phyloP scores from a whole-genome alignment of 92 coral and sea anemone species.

The Phenganax subtilis region DNA sequence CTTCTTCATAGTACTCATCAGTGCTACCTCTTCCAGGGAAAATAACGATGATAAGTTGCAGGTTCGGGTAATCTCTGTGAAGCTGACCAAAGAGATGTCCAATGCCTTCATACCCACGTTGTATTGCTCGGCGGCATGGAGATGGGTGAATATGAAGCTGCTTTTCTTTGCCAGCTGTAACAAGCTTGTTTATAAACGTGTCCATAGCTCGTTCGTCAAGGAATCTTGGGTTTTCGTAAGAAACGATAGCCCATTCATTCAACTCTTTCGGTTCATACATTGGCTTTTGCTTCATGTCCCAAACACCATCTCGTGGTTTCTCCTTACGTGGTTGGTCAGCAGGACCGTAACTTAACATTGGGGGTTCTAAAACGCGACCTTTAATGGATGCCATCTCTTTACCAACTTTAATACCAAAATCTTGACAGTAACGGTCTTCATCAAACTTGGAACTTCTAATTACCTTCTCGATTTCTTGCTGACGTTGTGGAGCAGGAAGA shows the following conservation, averaged over 20 bases:
- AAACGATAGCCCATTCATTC: conserved; percentile 28
- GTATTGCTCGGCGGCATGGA: conserved; percentile 12
- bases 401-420: conserved; percentile 73
- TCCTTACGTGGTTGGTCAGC: conserved; percentile 34
- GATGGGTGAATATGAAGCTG: conserved; percentile 26
- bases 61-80: conserved; percentile 49
- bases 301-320: conserved; percentile 30
- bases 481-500: conserved; percentile 68
- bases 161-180: conserved; percentile 33
- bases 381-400: conserved; percentile 72
- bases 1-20: conserved; percentile 51
- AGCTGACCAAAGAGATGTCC: conserved; percentile 71
- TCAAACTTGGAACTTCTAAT: conserved; percentile 70
- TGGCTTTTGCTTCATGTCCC: conserved; percentile 33
- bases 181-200: conserved; percentile 23
- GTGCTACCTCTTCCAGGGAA: conserved; percentile 67
- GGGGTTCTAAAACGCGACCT: conserved; percentile 78
- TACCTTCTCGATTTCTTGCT: conserved; percentile 59
- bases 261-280: conserved; percentile 33
- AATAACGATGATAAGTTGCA: conserved; percentile 60
- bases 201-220: conserved; percentile 25
- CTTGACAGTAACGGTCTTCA: conserved; percentile 67
- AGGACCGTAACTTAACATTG: conserved; percentile 70
- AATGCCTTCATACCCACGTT: conserved; percentile 39
- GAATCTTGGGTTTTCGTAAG: conserved; percentile 29